Evolutionary conservation across 2,888 invertebrate genomes (phyloP), one percentile per base, ranked within the genome.

Genomic region (Caenorhabditis macrosperma): DNA sequence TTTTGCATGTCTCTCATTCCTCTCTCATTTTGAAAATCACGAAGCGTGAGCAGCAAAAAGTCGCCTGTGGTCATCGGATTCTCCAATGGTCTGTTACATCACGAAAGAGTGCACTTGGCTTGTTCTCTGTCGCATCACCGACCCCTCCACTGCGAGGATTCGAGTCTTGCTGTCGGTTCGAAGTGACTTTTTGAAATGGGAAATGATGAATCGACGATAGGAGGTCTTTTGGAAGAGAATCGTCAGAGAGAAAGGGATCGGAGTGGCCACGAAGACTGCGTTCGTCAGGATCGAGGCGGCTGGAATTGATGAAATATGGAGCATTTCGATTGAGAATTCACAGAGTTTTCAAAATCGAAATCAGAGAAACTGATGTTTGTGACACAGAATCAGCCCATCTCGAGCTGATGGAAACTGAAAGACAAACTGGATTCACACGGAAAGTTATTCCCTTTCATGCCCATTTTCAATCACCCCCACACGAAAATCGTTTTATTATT

Each of bases 141-240:
- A 15, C 12, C 3, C 7, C 5, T 15, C 44, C 17, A 44, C 1
- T 1, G 44, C 17, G 10, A 44, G 17, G n/a, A 44, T 44, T 44
- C 9, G 44, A 4, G 20, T 44, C 17, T 44, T n/a, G 10, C 44
- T 17, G 17, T 17, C 9, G 5, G 17, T 20, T 17, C 17, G 4
- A 4, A 10, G 2, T 17, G 3, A 9, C 20, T 44, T 44, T 5
- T n/a, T 44, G 44, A 44, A 44, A 6, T 44, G n/a, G 17, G 44
- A 44, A 20, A 44, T 20, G 9, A 68, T n/a, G 17, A 68, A 69
- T 0, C 41, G 59, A 9, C 61, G 44, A 30, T 71, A 71, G 7
- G 54, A 26, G 1, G 61, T 22, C 52, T 61, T 71, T 55, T 71
- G 71, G 30, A 55, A n/a, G 26, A 71, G 28, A 54, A 63, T 71